Base-by-base conservation (phyloP, 2,888 invertebrate species). In the Andrena trimmerana region DNA sequence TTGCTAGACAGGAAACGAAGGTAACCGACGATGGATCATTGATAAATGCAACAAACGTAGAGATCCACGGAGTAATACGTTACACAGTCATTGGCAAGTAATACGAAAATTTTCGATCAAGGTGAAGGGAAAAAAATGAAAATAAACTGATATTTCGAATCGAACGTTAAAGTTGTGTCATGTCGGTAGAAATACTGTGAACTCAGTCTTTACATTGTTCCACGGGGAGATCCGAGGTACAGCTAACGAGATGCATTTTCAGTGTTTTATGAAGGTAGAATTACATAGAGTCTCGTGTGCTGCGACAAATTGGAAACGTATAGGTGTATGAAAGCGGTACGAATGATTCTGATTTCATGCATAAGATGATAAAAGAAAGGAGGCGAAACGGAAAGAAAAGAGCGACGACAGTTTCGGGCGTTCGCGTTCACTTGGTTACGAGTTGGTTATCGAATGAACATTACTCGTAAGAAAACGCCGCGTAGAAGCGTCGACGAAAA, bases 401-500 rank as follows among this genome's bases (percentile, higher is more conserved):
- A 50, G 48, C 16, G 42, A 69, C n/a, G 54, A 62, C 8, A 16
- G 31, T 65, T 57, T 65, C 13, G 60, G 36, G 36, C 52, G 66
- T 72, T 65, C 54, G 59, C 52, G 67, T 66, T 66, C 68, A 57
- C 63, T 78, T 52, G 48, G 63, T 76, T 57, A 16, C 50, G 54
- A 57, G 59, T 65, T 60, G 66, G 69, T 60, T 73, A 79, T 36
- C 54, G 63, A 65, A 59, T 70, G 62, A 79, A 77, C 74, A 60
- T 76, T 73, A 70, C 78, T 67, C 73, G 83, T 52, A 79, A 52
- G 66, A 71, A 78, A 83, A 76, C 71, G 78, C 73, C 77, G 80
- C 79, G 67, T 52, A 77, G 78, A 78, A 84, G 83, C 85, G 84
- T 84, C 80, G 83, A 78, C 2, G 65, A 76, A 74, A 86, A 80